Evolutionary conservation across 2,113 vertebrate species (phyloP).

Genomic region (Silurus asotus): DNA sequence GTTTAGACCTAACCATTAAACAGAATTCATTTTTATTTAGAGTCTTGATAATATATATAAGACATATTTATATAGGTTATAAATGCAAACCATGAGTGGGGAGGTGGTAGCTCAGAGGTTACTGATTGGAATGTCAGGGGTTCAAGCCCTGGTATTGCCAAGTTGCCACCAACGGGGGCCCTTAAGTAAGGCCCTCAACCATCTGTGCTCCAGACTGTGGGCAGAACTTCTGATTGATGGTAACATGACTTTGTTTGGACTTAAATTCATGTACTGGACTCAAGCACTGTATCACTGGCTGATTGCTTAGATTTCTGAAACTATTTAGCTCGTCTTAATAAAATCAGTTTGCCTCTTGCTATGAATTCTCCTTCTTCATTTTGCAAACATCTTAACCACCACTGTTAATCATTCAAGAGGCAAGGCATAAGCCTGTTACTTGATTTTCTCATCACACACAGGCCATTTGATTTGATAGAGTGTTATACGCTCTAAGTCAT

Average conservation of each 20-base stretch:
- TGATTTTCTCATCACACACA: slow-evolving; percentile 22
- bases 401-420: background rate
- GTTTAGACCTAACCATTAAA: background rate
- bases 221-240: background rate
- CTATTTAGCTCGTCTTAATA: background rate
- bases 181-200: too few species aligned
- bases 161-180: too few species aligned
- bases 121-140: too few species aligned
- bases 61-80: background rate
- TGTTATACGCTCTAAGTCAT: slow-evolving; percentile 11
- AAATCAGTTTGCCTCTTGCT: background rate
- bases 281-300: background rate
- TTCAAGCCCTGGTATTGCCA: too few species aligned
- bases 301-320: background rate
- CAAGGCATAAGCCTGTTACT: background rate
- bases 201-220: background rate
- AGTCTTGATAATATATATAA: too few species aligned
- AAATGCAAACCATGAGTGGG: background rate
- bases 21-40: background rate
- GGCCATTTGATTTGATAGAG: slow-evolving; percentile 27
- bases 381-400: slow-evolving; percentile 14
- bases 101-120: too few species aligned
- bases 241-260: background rate
- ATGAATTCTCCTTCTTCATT: background rate
- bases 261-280: background rate